Evolutionary conservation across 2,113 vertebrate genomes (phyloP), one percentile per base, ranked within the genome.

Genomic region (Trachemys scripta): DNA sequence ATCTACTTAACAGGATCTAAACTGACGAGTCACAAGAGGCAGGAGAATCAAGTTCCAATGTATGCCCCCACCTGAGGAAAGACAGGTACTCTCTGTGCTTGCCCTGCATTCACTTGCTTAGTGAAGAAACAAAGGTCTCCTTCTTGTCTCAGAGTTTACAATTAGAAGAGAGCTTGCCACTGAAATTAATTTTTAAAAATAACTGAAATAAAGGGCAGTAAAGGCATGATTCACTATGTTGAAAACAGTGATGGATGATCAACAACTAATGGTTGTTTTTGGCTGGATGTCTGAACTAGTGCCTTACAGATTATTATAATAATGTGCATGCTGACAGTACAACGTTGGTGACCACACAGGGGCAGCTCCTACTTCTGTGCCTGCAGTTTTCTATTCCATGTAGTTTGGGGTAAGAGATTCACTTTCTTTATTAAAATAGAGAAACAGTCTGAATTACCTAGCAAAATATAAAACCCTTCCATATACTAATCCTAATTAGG

Each of bases 11-110:
- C 19, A 84, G 80, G 93, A 95, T 57, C 69, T 92, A 93, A 92
- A 84, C 81, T 86, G 50, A 45, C 65, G 57, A 87, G 85, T 96
- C 84, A 88, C 11, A 4, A 29, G n/a, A 91, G 90, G 90, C 47
- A 91, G 91, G 87, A 81, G 80, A 95, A 95, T 95, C 88, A 96
- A 95, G 84, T 97, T 96, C 80, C 27, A 97, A 84, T 89, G 90
- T 85, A 50, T 85, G 93, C 85, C 65, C 50, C 31, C 50, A 2
- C 87, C 79, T 45, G 31, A 91, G 94, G 27, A 62, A 80, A 82
- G 87, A 89, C 85, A 76, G 82, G 94, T 97, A 96, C 94, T 95
- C 94, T 88, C 27, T 84, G 84, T 89, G 82, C 82, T 95, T 89
- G 6, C 6, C 51, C 76, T 2, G 6, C 22, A 94, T 88, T 87